These are phyloP conservation scores for Rhingia rostrata DNA, from an alignment of 2,888 invertebrate genomes.

Conservation along the genomic window DNA sequence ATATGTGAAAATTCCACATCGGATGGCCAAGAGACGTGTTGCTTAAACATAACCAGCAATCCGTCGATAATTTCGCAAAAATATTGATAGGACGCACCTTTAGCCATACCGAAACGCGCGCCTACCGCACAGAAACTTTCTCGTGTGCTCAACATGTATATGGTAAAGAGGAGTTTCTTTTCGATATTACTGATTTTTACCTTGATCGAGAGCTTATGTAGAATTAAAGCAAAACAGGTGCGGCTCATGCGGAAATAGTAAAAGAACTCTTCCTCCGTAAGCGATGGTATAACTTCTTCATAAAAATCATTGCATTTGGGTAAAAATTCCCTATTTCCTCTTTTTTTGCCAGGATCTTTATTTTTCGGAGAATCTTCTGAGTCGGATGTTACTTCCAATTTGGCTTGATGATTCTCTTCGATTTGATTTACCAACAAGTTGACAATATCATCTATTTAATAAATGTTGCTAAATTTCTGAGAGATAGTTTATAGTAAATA, in stretches of 20 bases:
- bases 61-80: slow-evolving; percentile 59
- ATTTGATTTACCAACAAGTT: slow-evolving; percentile 17
- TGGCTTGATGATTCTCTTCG: not conserved
- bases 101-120: slow-evolving; percentile 30
- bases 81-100: slow-evolving; percentile 51
- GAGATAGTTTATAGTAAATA: too few species aligned
- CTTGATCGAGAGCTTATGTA: slow-evolving; percentile 24
- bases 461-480: not conserved
- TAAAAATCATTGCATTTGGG: slow-evolving; percentile 31
- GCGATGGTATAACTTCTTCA: slow-evolving; percentile 19
- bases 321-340: not conserved
- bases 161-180: slow-evolving; percentile 52
- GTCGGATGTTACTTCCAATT: not conserved
- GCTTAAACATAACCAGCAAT: slow-evolving; percentile 39
- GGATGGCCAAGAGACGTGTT: slow-evolving; percentile 49
- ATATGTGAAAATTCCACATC: slow-evolving; percentile 30
- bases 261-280: slow-evolving; percentile 42
- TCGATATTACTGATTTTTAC: slow-evolving; percentile 40
- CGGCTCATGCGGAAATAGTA: slow-evolving; percentile 60
- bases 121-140: slow-evolving; percentile 51
- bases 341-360: not conserved
- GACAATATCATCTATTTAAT: slow-evolving; percentile 18
- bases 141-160: slow-evolving; percentile 51
- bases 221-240: slow-evolving; percentile 13
- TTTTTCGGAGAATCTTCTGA: not conserved